Conservation (phyloP, 2,113 vertebrate genomes). For the Rhea americana region DNA sequence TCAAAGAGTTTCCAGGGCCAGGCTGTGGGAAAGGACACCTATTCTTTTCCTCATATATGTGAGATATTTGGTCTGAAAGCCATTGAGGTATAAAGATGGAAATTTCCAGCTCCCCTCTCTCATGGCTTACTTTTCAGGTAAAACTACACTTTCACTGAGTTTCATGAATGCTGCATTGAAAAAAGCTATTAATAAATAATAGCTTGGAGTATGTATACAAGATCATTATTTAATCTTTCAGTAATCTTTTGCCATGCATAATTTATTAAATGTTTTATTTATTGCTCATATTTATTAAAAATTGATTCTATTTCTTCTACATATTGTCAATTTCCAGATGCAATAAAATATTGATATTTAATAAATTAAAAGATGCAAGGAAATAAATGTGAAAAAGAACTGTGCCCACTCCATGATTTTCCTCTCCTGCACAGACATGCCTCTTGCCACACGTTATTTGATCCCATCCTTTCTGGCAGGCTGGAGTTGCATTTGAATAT, state of each 20-base stretch:
- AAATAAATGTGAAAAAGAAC: conserved; percentile 4
- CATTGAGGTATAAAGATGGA: neutral
- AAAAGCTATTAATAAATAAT: conserved; percentile 63
- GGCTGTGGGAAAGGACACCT: neutral
- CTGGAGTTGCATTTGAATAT: neutral
- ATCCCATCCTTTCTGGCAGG: neutral
- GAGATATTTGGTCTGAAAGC: neutral
- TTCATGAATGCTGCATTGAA: neutral
- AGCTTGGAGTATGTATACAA: conserved; percentile 52
- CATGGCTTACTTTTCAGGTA: conserved; percentile 13
- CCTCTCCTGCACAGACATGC: neutral
- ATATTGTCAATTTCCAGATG: conserved; percentile 46
- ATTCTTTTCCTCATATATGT: neutral
- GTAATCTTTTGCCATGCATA: conserved; percentile 65
- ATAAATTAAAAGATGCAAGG: conserved; percentile 53
- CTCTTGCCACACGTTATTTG: neutral
- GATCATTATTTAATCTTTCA: conserved; percentile 72
- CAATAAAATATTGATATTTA: conserved; percentile 63
- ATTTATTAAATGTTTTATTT: conserved; percentile 74
- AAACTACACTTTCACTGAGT: neutral
- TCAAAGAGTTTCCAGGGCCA: neutral
- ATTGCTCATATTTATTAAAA: conserved; percentile 70
- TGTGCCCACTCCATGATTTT: neutral
- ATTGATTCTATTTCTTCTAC: conserved; percentile 67
- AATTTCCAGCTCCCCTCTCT: neutral